phyloP scores from a whole-genome alignment of 2,797 vertebrate genomes.

The Adelosebastes latens region DNA sequence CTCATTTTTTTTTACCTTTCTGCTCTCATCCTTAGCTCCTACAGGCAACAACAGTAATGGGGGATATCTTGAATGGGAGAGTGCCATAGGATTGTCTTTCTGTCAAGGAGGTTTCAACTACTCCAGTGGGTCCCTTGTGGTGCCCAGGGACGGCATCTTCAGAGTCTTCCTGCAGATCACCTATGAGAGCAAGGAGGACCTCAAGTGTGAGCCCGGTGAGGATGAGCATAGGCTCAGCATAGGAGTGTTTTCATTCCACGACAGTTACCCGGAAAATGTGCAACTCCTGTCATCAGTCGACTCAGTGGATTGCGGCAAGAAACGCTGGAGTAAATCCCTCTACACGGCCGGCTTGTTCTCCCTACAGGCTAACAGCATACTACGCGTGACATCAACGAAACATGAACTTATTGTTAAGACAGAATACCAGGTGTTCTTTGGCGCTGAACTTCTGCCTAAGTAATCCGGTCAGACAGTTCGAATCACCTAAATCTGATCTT shows the following conservation, averaged over 20 bases:
- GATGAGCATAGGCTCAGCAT: neutral
- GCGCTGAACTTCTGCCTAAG: slow-evolving; percentile 34
- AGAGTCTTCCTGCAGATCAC: slow-evolving; percentile 71
- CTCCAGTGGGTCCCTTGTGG: slow-evolving; percentile 39
- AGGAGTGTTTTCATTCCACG: rapidly evolving
- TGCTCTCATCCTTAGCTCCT: slow-evolving; percentile 13
- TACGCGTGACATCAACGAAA: neutral
- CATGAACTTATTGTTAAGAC: neutral
- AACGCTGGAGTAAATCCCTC: slow-evolving; percentile 29
- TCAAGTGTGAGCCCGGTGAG: rapidly evolving
- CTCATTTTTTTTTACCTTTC: neutral
- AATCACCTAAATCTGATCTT: neutral
- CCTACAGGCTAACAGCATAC: slow-evolving; percentile 5
- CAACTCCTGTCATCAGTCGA: slow-evolving; percentile 10
- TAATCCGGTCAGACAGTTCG: neutral
- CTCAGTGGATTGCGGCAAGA: neutral
- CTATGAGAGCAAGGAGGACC: neutral
- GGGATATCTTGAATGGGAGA: slow-evolving; percentile 50
- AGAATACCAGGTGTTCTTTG: slow-evolving; percentile 51
- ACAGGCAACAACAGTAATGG: rapidly evolving
- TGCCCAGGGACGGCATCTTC: slow-evolving; percentile 55
- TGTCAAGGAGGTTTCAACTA: slow-evolving; percentile 54
- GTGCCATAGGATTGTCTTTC: rapidly evolving
- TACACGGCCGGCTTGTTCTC: slow-evolving; percentile 21
- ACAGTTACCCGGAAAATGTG: rapidly evolving